Percentiles rank a stretch among this genome's conserved stretches.
Evolutionary conservation across 30 jellyfish, hydroid and myxozoan genomes (phyloP).

Genomic region (Morbakka virulenta): DNA sequence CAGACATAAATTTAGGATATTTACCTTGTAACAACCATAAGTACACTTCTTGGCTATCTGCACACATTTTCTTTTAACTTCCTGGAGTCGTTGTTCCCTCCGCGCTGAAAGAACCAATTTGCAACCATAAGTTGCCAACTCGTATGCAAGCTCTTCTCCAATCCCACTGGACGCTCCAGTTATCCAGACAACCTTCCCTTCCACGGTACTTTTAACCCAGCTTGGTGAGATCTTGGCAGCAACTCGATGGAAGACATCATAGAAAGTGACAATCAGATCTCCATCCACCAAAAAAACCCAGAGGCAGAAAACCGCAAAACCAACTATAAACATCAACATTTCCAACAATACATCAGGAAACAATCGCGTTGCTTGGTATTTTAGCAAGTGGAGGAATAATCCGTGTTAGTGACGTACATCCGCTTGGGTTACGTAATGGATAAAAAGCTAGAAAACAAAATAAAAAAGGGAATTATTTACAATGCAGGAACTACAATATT

Average conservation of each 20-base stretch:
- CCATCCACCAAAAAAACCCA: constrained; percentile 1
- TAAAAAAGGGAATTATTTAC: too few relatives aligned
- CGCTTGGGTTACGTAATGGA: too few relatives aligned
- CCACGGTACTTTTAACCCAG: not conserved
- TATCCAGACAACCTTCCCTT: constrained; percentile 22
- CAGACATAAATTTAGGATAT: not conserved
- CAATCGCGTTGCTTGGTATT: too few relatives aligned
- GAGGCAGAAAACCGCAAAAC: too few relatives aligned
- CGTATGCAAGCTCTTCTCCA: constrained; percentile 19
- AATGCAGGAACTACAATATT: too few relatives aligned
- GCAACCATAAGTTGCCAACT: not conserved
- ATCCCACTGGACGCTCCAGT: constrained; percentile 23
- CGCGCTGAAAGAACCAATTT: constrained; percentile 16
- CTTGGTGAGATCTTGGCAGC: not conserved
- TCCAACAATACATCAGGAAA: too few relatives aligned
- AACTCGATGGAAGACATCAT: not conserved
- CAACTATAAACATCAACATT: too few relatives aligned
- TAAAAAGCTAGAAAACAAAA: too few relatives aligned
- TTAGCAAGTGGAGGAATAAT: too few relatives aligned
- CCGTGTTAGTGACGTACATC: too few relatives aligned
- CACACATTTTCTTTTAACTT: not conserved
- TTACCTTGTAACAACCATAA: too few relatives aligned
- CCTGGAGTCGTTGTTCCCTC: not conserved
- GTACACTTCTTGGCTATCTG: not conserved
- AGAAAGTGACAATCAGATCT: not conserved